Evolutionary conservation across 1,140 invertebrate genomes (phyloP).

Genomic region (Drosophila murphyi): DNA sequence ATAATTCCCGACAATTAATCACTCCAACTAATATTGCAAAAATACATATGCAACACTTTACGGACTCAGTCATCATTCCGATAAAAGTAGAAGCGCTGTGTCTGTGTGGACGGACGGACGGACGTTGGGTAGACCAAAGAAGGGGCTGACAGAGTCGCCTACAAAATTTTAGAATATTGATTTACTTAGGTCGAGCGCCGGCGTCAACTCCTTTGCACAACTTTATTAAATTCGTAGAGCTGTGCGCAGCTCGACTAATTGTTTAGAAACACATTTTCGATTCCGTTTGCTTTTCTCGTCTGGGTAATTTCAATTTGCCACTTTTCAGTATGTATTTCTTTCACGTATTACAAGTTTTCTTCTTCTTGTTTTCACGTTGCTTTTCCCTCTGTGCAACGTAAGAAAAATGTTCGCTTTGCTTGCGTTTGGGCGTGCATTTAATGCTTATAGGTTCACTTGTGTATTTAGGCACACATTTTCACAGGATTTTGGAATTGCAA

Average conservation of each 20-base stretch:
- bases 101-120: conserved; percentile 14
- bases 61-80: conserved; percentile 1
- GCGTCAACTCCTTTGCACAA: conserved; percentile 19
- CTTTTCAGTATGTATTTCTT: conserved; percentile 76
- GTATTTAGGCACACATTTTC: conserved; percentile 41
- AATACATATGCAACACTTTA: background rate
- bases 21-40: conserved; percentile 32
- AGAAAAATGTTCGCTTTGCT: conserved; percentile 36
- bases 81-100: conserved; percentile 17
- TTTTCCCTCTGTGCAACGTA: conserved; percentile 39
- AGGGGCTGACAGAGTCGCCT: conserved; percentile 34
- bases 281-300: conserved; percentile 9
- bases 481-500: conserved; percentile 13
- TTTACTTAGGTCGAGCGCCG: conserved; percentile 52
- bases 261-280: background rate
- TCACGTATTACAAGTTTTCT: conserved; percentile 73
- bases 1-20: conserved; percentile 44
- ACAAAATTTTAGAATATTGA: conserved; percentile 61
- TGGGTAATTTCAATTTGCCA: conserved; percentile 47
- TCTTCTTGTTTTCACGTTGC: conserved; percentile 71
- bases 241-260: background rate
- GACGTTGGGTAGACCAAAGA: background rate
- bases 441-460: conserved; percentile 46
- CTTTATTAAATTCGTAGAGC: conserved; percentile 8
- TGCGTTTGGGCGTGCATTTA: background rate